Conservation (phyloP, 1,140 invertebrate species). For the Physella acuta region DNA sequence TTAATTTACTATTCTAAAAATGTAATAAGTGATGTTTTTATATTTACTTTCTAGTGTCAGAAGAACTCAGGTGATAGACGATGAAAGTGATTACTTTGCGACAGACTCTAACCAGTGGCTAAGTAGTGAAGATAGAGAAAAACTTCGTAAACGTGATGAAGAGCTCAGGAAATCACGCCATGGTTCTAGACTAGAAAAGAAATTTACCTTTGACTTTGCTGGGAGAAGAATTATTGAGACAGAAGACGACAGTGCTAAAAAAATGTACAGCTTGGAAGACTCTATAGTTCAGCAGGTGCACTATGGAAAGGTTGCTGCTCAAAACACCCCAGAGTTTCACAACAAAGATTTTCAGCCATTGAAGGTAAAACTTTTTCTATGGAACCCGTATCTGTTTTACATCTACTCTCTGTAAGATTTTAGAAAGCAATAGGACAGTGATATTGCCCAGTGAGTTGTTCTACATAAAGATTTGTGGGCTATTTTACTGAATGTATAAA, state of each 20-base stretch:
- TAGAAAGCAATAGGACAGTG: too few species aligned
- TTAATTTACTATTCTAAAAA: too few species aligned
- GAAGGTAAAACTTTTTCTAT: constrained; percentile 22
- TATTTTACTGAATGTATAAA: too few species aligned
- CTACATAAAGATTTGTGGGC: too few species aligned
- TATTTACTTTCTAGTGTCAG: constrained; percentile 72
- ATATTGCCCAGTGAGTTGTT: too few species aligned
- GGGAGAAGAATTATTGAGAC: constrained; percentile 65
- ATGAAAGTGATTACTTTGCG: constrained; percentile 91
- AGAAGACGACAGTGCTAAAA: constrained; percentile 51
- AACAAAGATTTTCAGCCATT: constrained; percentile 35
- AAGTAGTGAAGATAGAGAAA: constrained; percentile 70
- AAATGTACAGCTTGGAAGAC: constrained; percentile 58
- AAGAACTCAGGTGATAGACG: constrained; percentile 89
- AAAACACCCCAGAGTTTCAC: constrained; percentile 17
- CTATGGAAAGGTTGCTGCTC: constrained; percentile 28
- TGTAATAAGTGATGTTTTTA: too few species aligned
- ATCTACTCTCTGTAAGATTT: too few species aligned
- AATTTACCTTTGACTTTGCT: constrained; percentile 79
- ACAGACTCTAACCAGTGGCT: constrained; percentile 79
- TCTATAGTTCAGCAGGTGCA: constrained; percentile 57
- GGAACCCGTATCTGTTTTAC: too few species aligned
- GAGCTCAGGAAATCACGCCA: constrained; percentile 72
- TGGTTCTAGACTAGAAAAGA: constrained; percentile 71
- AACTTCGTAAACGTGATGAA: constrained; percentile 72